Evolutionary conservation across 2,797 vertebrate genomes (phyloP).

Genomic region (Enoplosus armatus): DNA sequence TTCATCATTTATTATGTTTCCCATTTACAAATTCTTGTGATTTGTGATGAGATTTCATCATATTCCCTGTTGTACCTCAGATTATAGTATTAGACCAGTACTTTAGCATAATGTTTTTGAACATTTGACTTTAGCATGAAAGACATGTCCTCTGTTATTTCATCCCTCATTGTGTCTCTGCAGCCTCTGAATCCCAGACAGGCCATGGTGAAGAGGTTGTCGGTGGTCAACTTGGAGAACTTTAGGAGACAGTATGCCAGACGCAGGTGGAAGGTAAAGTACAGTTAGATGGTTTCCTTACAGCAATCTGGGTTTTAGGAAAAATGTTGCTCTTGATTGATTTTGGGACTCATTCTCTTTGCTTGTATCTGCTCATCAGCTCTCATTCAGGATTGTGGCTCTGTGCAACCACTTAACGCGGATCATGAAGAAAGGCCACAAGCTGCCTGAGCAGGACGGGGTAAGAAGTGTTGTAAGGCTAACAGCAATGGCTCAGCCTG

Average conservation of each 20-base stretch:
- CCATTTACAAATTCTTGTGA: neutral
- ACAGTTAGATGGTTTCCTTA: neutral
- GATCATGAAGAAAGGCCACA: conserved; percentile 89
- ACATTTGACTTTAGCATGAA: neutral
- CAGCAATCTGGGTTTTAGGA: neutral
- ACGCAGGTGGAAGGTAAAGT: conserved; percentile 93
- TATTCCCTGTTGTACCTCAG: neutral
- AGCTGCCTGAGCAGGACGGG: conserved; percentile 72
- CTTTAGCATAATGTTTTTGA: neutral
- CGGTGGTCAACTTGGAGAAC: conserved; percentile 95
- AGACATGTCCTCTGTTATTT: conserved; percentile 14
- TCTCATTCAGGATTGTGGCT: conserved; percentile 93
- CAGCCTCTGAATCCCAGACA: conserved; percentile 92
- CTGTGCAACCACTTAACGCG: conserved; percentile 95
- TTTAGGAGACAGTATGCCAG: conserved; percentile 93
- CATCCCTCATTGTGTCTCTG: conserved; percentile 68
- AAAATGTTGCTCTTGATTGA: neutral
- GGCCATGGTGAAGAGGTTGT: conserved; percentile 92
- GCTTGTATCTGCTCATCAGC: conserved; percentile 77
- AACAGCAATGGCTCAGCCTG: neutral
- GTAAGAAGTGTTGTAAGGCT: conserved; percentile 77
- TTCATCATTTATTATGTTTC: neutral
- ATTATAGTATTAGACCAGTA: neutral
- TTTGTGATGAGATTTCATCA: neutral
- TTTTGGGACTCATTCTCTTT: neutral